Base-by-base conservation (phyloP, 2,888 invertebrate species). In the Acrobasis repandana region DNA sequence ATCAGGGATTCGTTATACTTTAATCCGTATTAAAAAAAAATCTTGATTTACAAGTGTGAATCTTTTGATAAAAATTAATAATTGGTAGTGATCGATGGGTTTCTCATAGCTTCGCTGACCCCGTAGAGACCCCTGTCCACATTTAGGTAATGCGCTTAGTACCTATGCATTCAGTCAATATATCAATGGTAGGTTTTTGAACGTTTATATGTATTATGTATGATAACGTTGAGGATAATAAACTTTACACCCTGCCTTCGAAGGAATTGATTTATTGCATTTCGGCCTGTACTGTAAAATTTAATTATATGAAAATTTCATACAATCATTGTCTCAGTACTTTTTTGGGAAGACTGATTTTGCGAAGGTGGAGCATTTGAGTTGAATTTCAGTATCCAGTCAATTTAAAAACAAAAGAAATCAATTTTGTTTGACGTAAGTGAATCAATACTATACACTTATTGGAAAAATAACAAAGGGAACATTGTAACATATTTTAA, bases 401-500 rank as follows among this genome's bases (percentile, higher is more conserved):
- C 67, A 63, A 71, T 67, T 71, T 63, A 48, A 60, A 63, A 68
- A 64, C 33, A 47, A 57, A 66, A 58, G 14, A 56, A 59, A 48
- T 49, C 52, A 49, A 60, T 57, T 64, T 66, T 68, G 60, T 71
- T 75, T 60, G 46, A 60, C 34, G 48, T 58, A 58, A 52, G 49
- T 66, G 71, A 67, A 71, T 66, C 77, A 80, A 76, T 75, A 77
- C 77, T 79, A 79, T 78, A 80, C 75, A 64, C 60, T 65, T 65
- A 72, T 74, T 75, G 80, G 80, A 81, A 80, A 82, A 91, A 83
- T 85, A 93, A 93, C 87, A 93, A 92, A 80, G 92, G 92, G 92
- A 92, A 82, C 92, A 92, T 85, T 92, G 87, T 91, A 90, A 92
- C 92, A 92, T 92, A 92, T 92, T 89, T 88, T 87, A 88, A 88